Conservation (phyloP, 1,140 invertebrate species). For the honey bee (Apis mellifera) region Amel_HAv3.1 CM009937.2:4646501-4647000, state of each 20-base stretch:
- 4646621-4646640: too few species aligned
- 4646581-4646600: not conserved
- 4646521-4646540: not conserved
- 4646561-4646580: not conserved
- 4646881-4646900: too few species aligned
- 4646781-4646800: not conserved
- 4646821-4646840: not conserved
- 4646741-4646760: not conserved
- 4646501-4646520: not conserved
- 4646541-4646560: too few species aligned
- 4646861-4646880: too few species aligned
- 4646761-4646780: constrained; percentile 4
- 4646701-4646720: not conserved
- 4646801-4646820: not conserved
- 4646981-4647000: too few species aligned
- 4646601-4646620: not conserved
- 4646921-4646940: too few species aligned
- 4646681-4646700: not conserved
- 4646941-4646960: too few species aligned
- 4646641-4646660: not conserved
- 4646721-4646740: not conserved
- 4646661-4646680: not conserved
- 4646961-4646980: too few species aligned
- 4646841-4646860: not conserved
- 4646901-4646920: too few species aligned